Evolutionary conservation across 2,888 invertebrate genomes (phyloP).

Genomic region (Orthonychiurus folsomi): DNA sequence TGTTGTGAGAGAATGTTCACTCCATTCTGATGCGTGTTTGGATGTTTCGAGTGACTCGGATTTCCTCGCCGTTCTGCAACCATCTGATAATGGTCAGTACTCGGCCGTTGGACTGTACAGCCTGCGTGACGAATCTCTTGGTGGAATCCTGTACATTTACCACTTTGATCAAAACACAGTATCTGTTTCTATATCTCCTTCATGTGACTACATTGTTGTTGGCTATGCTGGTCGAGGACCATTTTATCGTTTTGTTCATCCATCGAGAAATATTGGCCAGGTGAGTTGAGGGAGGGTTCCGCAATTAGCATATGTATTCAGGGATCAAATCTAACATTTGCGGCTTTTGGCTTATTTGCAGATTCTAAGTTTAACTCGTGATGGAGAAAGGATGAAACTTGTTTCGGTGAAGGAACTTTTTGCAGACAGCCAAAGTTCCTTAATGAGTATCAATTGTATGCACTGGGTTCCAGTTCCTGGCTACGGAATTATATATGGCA

Average conservation of each 20-base stretch:
- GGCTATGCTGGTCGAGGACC: conserved; percentile 40
- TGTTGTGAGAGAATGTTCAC: conserved; percentile 34
- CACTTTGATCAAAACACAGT: conserved; percentile 40
- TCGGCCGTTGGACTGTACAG: conserved; percentile 38
- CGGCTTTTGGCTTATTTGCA: conserved; percentile 7
- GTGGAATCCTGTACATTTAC: conserved; percentile 32
- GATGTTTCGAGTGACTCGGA: conserved; percentile 36
- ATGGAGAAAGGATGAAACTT: conserved; percentile 26
- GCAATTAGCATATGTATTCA: too few relatives aligned
- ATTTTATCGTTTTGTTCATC: conserved; percentile 37
- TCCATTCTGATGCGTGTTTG: conserved; percentile 38
- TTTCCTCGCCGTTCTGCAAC: conserved; percentile 37
- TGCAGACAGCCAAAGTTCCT: conserved; percentile 32
- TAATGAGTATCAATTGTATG: conserved; percentile 40
- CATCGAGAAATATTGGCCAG: conserved; percentile 35
- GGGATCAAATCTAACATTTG: background rate
- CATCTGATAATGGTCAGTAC: conserved; percentile 36
- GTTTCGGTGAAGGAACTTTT: conserved; percentile 37
- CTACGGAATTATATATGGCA: conserved; percentile 38
- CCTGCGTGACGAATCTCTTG: conserved; percentile 31
- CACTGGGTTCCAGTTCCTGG: conserved; percentile 38
- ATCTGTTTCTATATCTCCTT: conserved; percentile 35
- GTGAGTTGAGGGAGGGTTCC: conserved; percentile 13
- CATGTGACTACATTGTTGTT: conserved; percentile 38
- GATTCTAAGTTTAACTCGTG: conserved; percentile 35